These are phyloP conservation scores for Equus quagga DNA, from an alignment of 2,113 vertebrate genomes.

Conservation along the genomic window DNA sequence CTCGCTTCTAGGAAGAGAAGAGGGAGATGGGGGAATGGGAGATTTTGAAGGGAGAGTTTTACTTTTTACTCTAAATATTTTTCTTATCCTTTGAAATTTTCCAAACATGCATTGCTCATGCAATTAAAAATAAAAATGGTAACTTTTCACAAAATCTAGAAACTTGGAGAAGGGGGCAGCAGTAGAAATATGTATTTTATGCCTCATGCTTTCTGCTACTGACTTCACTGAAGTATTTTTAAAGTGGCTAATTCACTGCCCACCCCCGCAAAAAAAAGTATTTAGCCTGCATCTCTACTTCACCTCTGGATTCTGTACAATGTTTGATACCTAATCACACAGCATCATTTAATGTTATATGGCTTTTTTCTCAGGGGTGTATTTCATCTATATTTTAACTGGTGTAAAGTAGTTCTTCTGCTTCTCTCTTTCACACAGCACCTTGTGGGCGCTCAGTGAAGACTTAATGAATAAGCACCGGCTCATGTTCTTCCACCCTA, in stretches of 20 bases:
- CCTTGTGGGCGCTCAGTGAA: neutral
- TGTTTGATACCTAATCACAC: neutral
- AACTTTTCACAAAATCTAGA: conserved; percentile 5
- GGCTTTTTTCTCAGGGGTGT: neutral
- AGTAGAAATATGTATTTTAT: neutral
- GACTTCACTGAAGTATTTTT: neutral
- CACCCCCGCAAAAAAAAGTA: too few species aligned
- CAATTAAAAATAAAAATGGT: neutral
- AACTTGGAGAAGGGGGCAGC: neutral
- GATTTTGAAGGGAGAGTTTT: conserved; percentile 10
- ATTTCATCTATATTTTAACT: neutral
- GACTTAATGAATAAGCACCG: neutral
- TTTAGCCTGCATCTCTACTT: neutral
- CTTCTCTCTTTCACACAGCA: neutral
- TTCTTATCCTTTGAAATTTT: neutral
- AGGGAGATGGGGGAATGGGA: neutral
- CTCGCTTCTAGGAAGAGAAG: neutral
- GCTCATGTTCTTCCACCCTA: neutral
- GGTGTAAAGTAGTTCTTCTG: neutral
- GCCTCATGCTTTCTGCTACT: neutral
- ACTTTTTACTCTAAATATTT: conserved; percentile 26
- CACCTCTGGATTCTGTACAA: neutral
- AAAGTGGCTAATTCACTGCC: neutral
- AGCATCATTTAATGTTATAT: neutral
- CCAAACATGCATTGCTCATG: neutral